Evolutionary conservation across 2,888 invertebrate genomes (phyloP), one percentile per base, ranked within the genome.

Genomic region (Ennomos erosarius): DNA sequence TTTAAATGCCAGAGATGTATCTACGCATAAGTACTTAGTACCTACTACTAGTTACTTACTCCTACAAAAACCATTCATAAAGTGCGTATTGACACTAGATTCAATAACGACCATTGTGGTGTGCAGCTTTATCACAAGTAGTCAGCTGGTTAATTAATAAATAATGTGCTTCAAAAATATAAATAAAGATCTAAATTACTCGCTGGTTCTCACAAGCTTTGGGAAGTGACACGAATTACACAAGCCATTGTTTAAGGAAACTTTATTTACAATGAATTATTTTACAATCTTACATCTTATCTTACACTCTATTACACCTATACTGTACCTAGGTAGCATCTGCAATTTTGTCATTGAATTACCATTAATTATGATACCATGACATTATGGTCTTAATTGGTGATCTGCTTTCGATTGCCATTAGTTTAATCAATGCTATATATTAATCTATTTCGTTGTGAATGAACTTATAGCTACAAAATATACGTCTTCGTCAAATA

Each of bases 191-290:
- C 69, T 71, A 73, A 79, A 76, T 75, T 76, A 72, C 70, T 75
- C 69, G 71, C 71, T 66, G 59, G 69, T 80, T 85, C 83, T 71
- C 84, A 84, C 79, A 80, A 70, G 71, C 74, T 77, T 81, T 83
- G 81, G 71, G 81, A 81, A 81, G 70, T 78, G 72, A 80, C 75
- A 78, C 74, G 71, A 76, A 81, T 83, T 81, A 64, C 81, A 78
- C 78, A 81, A 82, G 73, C 76, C 71, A 81, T 82, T 84, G 80
- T 84, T 84, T 75, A 84, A 76, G 75, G 84, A 85, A 85, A 84
- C 81, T 91, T 90, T 91, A 92, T 92, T 92, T 92, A 92, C 92
- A 92, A 82, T 87, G 86, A 79, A 84, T 81, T 90, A 90, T 88
- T 88, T 88, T 89, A 91, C 88, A 90, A 81, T 82, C 83, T 87